Evolutionary conservation across 2,113 vertebrate species (phyloP).

Genomic region (Mustela nigripes): DNA sequence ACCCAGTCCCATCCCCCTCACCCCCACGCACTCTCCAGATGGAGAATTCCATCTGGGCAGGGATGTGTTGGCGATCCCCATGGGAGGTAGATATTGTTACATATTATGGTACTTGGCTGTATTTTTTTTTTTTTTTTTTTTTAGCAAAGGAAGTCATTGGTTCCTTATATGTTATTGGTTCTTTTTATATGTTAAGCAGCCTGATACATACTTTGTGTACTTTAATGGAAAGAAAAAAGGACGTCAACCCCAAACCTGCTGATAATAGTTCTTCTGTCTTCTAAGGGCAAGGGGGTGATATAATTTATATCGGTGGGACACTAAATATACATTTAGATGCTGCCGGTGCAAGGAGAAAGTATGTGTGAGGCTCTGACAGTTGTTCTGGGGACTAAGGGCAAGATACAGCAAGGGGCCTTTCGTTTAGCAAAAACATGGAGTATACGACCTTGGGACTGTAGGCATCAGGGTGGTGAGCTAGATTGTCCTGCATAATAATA

Average conservation of each 20-base stretch:
- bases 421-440: neutral
- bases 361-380: neutral
- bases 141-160: neutral
- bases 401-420: neutral
- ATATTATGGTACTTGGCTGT: neutral
- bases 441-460: neutral
- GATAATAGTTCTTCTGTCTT: neutral
- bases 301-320: neutral
- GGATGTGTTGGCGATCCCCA: neutral
- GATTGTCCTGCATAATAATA: neutral
- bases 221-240: neutral
- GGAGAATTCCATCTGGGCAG: neutral
- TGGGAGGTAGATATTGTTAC: neutral
- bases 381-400: neutral
- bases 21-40: accelerated
- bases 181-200: neutral
- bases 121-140: neutral
- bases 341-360: neutral
- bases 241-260: neutral
- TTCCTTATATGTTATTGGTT: no score
- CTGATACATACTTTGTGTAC: neutral
- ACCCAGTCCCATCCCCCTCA: neutral
- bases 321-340: neutral
- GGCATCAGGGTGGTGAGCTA: neutral
- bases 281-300: neutral